These are phyloP conservation scores for Apis dorsata DNA, from an alignment of 1,140 invertebrate genomes.

Conservation along the genomic window DNA sequence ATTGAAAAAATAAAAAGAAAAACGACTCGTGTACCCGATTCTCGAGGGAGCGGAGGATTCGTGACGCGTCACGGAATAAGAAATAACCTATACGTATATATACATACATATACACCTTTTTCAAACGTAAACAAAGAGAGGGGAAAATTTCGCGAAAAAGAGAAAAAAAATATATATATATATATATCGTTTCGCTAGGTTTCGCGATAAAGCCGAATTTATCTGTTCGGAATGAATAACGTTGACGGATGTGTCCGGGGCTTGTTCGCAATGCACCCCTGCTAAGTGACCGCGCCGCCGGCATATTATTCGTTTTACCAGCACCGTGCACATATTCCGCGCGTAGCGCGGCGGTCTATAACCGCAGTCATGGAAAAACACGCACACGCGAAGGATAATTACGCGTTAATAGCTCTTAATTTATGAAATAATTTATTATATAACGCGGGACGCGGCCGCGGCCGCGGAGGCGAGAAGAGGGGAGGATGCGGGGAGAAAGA, in stretches of 20 bases:
- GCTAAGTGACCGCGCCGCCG: slow-evolving; percentile 31
- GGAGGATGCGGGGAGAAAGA: neutral
- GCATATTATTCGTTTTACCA: slow-evolving; percentile 50
- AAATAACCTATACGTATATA: too few species aligned
- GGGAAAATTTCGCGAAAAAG: neutral
- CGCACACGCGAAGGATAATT: slow-evolving; percentile 69
- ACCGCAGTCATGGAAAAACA: slow-evolving; percentile 69
- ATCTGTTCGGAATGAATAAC: slow-evolving; percentile 47
- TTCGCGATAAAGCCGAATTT: slow-evolving; percentile 42
- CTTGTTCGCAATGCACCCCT: slow-evolving; percentile 21
- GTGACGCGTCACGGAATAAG: too few species aligned
- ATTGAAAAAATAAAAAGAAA: too few species aligned
- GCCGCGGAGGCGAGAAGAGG: slow-evolving; percentile 28
- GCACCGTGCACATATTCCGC: slow-evolving; percentile 54
- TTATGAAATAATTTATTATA: slow-evolving; percentile 73
- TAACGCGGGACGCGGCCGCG: slow-evolving; percentile 57
- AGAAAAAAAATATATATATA: neutral
- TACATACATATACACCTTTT: too few species aligned
- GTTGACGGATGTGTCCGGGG: slow-evolving; percentile 41
- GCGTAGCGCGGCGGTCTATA: slow-evolving; percentile 62
- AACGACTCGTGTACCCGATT: too few species aligned
- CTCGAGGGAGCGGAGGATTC: too few species aligned
- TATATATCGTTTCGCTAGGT: neutral
- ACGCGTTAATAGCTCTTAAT: slow-evolving; percentile 72
- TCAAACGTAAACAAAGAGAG: neutral